Conservation (phyloP, 2,888 invertebrate species). For the Mythimna ferrago region DNA sequence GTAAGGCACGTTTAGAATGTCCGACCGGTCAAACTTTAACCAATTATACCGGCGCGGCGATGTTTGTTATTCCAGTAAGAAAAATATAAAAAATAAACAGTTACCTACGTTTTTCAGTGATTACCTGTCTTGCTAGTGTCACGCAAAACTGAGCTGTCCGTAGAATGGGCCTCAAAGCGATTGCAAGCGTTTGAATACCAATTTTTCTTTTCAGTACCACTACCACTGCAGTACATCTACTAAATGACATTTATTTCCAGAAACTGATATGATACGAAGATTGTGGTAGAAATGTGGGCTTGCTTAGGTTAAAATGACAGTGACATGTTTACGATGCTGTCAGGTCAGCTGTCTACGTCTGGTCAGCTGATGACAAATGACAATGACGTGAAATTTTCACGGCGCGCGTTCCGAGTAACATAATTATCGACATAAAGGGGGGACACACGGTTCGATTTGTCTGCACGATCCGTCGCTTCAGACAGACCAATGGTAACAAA, state of each 20-base stretch:
- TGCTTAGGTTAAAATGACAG: constrained; percentile 6
- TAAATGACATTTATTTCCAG: constrained; percentile 30
- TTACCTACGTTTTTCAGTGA: not conserved
- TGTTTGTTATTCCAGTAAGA: not conserved
- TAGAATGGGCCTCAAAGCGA: not conserved
- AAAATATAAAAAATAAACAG: not conserved
- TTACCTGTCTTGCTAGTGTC: constrained; percentile 36
- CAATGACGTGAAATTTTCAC: too few relatives aligned
- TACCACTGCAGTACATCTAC: constrained; percentile 23
- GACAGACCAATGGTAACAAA: too few relatives aligned
- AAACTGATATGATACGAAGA: not conserved
- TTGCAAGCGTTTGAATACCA: constrained; percentile 11
- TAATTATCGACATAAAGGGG: too few relatives aligned
- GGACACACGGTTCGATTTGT: too few relatives aligned
- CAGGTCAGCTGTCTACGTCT: not conserved
- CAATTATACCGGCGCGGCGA: too few relatives aligned
- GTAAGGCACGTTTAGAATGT: constrained; percentile 11
- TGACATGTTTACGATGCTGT: not conserved
- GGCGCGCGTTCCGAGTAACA: too few relatives aligned
- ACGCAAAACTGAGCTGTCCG: constrained; percentile 3
- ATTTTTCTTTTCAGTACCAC: constrained; percentile 15
- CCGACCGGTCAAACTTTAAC: constrained; percentile 3
- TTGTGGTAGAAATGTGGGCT: too few relatives aligned
- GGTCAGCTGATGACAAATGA: too few relatives aligned
- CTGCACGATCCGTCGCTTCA: too few relatives aligned